Percentiles rank a stretch among this genome's conserved stretches.
These are phyloP conservation scores for human DNA, from an alignment of 2,113 vertebrate genomes.

Conservation along the genomic window DNA sequence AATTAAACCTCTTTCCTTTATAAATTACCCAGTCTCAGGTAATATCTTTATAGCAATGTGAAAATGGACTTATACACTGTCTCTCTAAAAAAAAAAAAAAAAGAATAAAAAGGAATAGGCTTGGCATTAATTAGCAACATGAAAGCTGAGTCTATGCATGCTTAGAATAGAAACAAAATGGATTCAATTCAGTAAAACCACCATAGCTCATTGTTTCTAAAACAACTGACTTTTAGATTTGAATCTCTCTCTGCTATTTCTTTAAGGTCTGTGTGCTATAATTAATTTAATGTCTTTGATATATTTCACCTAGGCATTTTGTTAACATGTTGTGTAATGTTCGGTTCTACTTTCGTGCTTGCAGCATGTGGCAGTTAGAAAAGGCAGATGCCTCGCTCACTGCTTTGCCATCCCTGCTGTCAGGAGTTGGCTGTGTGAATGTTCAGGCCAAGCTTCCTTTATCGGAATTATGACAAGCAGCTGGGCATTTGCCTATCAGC, in stretches of 20 bases:
- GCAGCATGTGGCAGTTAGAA: background rate
- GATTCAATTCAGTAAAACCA: background rate
- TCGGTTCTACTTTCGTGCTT: background rate
- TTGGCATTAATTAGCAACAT: background rate
- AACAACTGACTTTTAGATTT: background rate
- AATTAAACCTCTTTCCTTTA: too few species aligned
- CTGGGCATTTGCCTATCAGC: slow-evolving; percentile 53
- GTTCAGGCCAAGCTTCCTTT: background rate
- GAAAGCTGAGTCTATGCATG: background rate
- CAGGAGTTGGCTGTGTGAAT: background rate
- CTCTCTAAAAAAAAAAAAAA: too few species aligned
- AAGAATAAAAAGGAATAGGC: background rate
- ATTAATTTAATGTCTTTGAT: background rate
- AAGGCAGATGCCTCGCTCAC: background rate
- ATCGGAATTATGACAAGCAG: slow-evolving; percentile 29
- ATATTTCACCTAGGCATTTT: background rate
- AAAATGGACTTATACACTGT: too few species aligned
- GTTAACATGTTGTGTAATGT: background rate
- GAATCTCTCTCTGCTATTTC: background rate
- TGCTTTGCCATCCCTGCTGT: background rate
- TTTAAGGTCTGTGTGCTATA: background rate
- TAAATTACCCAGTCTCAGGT: too few species aligned
- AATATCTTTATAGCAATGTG: too few species aligned
- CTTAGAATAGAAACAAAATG: background rate
- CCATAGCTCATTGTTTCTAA: background rate